Conservation (phyloP, 1,140 invertebrate species). For the Parasteatoda tepidariorum region DNA sequence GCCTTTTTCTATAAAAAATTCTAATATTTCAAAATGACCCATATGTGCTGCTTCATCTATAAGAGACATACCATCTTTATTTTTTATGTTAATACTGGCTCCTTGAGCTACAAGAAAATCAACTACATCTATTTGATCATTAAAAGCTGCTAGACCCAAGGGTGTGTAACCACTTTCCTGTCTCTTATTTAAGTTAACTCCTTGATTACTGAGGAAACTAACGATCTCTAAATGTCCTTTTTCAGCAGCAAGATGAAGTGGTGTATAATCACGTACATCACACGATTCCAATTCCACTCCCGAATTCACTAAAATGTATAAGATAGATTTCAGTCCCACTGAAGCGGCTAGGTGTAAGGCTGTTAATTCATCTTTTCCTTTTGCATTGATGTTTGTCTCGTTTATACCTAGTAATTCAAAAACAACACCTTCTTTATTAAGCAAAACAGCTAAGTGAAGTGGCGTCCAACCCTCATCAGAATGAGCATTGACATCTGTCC, state of each 20-base stretch:
- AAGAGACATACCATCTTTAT: neutral
- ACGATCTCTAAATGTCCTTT: neutral
- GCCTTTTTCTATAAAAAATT: no score
- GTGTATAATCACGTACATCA: slow-evolving; percentile 23
- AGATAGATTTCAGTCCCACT: no score
- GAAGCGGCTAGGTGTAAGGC: neutral
- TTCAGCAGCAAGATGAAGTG: slow-evolving; percentile 10
- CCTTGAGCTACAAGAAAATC: neutral
- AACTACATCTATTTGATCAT: neutral
- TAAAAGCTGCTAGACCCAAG: neutral
- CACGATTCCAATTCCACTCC: no score
- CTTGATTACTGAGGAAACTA: neutral
- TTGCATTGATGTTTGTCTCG: neutral
- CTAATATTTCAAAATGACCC: neutral
- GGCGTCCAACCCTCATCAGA: neutral
- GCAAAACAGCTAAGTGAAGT: neutral
- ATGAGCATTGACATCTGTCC: neutral
- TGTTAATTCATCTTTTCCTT: neutral
- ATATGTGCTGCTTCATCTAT: neutral
- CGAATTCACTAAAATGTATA: no score
- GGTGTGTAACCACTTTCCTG: neutral
- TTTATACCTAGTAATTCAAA: neutral
- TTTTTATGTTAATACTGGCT: neutral
- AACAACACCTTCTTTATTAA: neutral
- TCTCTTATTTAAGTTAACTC: neutral